Percentiles rank a stretch among this genome's conserved stretches.
phyloP scores from a whole-genome alignment of 2,113 vertebrate species.

The Vanacampus margaritifer region DNA sequence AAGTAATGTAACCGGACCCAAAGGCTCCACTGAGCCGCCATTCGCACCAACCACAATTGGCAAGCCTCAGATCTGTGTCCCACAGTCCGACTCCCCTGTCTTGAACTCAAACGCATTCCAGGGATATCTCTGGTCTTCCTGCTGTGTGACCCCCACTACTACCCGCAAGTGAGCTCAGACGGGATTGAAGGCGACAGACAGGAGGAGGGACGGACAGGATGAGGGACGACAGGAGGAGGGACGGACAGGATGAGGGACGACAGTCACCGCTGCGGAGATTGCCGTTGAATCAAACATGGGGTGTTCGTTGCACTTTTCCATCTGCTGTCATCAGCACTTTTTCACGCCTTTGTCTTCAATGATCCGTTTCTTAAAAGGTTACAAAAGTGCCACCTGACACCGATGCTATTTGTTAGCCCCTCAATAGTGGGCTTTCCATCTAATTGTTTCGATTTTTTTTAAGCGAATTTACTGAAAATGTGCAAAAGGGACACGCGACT shows the following conservation, averaged over 20 bases:
- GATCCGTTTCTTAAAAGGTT: no score
- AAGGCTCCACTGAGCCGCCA: not conserved
- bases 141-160: conserved; percentile 34
- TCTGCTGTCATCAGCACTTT: no score
- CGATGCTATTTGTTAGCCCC: no score
- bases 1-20: conserved; percentile 12
- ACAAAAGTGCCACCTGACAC: no score
- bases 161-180: conserved; percentile 17
- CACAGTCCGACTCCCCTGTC: conserved; percentile 8
- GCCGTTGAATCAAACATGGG: conserved; percentile 32
- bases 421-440: no score
- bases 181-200: conserved; percentile 12
- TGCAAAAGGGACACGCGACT: no score
- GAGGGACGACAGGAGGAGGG: conserved; percentile 9
- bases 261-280: not conserved
- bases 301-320: conserved; percentile 8
- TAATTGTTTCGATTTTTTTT: no score
- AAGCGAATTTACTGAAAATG: no score
- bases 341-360: no score
- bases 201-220: conserved; percentile 5
- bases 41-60: not conserved
- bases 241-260: conserved; percentile 5
- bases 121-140: conserved; percentile 46
- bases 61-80: conserved; percentile 16
- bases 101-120: conserved; percentile 51